Base-by-base conservation (phyloP, 2,888 invertebrate species). In the Nipponacmea schrenckii region DNA sequence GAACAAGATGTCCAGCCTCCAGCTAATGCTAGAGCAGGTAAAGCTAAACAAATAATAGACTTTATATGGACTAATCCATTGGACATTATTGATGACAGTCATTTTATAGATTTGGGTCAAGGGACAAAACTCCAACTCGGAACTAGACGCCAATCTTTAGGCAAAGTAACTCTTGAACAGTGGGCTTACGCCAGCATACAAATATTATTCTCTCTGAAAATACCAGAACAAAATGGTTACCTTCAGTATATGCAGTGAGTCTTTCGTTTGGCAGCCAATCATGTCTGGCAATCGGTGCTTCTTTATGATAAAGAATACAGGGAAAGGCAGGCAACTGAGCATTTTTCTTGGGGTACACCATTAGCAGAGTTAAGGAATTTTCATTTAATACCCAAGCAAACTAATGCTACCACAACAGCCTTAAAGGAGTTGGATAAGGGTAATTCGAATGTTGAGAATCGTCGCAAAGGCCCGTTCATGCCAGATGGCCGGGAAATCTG, bases 41-140 rank as follows among this genome's bases (percentile, higher is more conserved):
- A 31, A 31, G 31, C 31, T 31, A 31, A 31, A 69, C 72, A 67
- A 67, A 63, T 63, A 39, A 17, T 15, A 63, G 27, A 31, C 27
- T 31, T 17, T 24, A 24, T 63, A 39, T 63, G 63, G 63, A 63
- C 63, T 7, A 63, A 63, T 8, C 63, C 5, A 14, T 63, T 63
- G 63, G 63, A 63, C 24, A 63, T 63, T 63, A 31, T 63, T 31
- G 63, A 63, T 0, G 63, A 63, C 27, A 20, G 20, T 27, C 27
- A 39, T 63, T 27, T 63, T 17, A 63, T 63, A 17, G 63, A 63
- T 63, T 31, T 63, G 27, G 63, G 63, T 63, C 27, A 39, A 39
- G 62, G 62, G 24, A 27, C 62, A n/a, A n/a, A n/a, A n/a, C n/a
- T n/a, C n/a, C n/a, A 62, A 24, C 62, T 62, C 26, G 62, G 14